Base-by-base conservation (phyloP, 2,888 invertebrate species). In the Xestia c-nigrum region DNA sequence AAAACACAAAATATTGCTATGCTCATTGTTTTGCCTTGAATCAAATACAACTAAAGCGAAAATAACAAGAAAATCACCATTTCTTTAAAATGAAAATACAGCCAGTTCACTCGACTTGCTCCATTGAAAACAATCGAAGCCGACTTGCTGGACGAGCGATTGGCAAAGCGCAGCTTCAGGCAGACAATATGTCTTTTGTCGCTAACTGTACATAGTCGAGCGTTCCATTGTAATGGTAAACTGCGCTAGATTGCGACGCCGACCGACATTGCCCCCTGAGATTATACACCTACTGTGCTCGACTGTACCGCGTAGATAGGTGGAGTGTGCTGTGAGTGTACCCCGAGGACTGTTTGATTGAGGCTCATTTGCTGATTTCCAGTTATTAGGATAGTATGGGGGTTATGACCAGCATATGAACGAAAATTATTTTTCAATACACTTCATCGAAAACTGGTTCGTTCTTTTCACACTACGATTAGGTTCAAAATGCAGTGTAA, bases 161-260 rank as follows among this genome's bases (percentile, higher is more conserved):
- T 80, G 87, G 78, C 68, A 78, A 80, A 83, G 85, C 83, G 77
- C 80, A 79, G 76, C 69, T 76, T 72, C 66, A 73, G 64, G 52
- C 85, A 88, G 86, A 89, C 88, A 89, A 88, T 89, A 88, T 83
- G 87, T 85, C 89, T 89, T 89, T 89, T 89, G 89, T 89, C 88
- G 81, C 75, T 75, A 71, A 88, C 89, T 82, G 87, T 87, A 85
- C 87, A 76, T 83, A 84, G 82, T 79, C 80, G 82, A 84, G 80
- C 74, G 74, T 74, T 72, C 90, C 77, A 90, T 90, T 90, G 90
- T 90, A 85, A 90, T 90, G 90, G 84, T 89, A 90, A 90, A 90
- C 85, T 87, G 80, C 65, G 76, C 81, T 83, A 88, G 88, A 89
- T 90, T 88, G 90, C 88, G 89, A 85, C 71, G 76, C 73, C 81